Evolutionary conservation across 35 echinoderm and acorn worm genomes (phyloP).

Genomic region (Ptychodera flava): DNA sequence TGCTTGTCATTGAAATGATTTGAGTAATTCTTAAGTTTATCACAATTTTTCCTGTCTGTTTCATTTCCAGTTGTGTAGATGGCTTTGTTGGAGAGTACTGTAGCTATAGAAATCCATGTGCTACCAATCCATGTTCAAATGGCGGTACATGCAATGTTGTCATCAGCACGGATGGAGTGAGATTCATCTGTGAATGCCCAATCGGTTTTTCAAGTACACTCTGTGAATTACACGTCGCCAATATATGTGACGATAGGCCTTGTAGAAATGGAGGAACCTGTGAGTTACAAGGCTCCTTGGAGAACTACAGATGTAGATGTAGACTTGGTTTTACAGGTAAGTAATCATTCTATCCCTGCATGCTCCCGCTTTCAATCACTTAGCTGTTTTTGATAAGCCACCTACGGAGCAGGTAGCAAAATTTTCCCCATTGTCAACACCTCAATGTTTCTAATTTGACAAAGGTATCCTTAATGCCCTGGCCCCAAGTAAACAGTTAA

Average conservation of each 20-base stretch:
- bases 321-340: conserved; percentile 10
- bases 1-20: too few relatives aligned
- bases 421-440: too few relatives aligned
- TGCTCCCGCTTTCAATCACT: neutral
- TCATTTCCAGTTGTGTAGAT: neutral
- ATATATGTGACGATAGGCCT: neutral
- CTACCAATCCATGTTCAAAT: neutral
- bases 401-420: too few relatives aligned
- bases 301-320: neutral
- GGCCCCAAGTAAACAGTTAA: too few relatives aligned
- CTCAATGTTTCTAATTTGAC: too few relatives aligned
- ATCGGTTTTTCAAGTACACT: neutral
- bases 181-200: neutral
- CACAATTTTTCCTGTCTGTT: too few relatives aligned
- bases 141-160: neutral
- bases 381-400: too few relatives aligned
- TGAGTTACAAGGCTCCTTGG: neutral
- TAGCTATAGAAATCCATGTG: neutral
- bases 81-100: neutral
- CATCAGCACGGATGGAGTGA: neutral
- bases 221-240: neutral
- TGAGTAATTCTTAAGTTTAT: too few relatives aligned
- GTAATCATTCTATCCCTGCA: neutral
- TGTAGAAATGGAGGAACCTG: conserved; percentile 3
- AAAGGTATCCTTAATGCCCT: too few relatives aligned